Percentiles rank a stretch among this genome's conserved stretches.
These are phyloP conservation scores for Allobates femoralis DNA, from an alignment of 2,797 vertebrate species.

Conservation along the genomic window DNA sequence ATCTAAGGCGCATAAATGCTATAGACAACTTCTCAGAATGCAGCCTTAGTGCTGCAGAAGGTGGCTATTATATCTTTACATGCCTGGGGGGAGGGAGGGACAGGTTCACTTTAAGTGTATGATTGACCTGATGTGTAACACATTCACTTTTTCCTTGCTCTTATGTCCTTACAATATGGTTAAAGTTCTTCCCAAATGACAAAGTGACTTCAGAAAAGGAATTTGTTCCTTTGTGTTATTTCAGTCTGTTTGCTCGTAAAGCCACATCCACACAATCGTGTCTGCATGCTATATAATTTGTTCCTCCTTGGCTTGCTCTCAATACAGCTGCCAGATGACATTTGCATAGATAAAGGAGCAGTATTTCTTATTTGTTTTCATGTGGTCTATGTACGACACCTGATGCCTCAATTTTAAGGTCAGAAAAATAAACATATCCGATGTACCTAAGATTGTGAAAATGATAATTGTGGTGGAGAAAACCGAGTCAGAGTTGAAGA, in stretches of 20 bases:
- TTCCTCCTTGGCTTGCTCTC: conserved; percentile 1
- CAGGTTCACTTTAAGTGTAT: too few relatives aligned
- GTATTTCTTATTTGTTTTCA: conserved; percentile 1
- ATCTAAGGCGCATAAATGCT: too few relatives aligned
- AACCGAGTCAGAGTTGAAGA: background rate
- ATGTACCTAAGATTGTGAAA: background rate
- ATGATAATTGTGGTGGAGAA: background rate
- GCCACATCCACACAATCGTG: conserved; percentile 1
- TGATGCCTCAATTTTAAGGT: background rate
- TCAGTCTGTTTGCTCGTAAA: conserved; percentile 19
- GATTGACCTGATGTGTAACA: background rate
- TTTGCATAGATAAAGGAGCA: conserved; percentile 31
- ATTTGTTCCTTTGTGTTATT: conserved; percentile 13
- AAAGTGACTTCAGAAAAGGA: background rate
- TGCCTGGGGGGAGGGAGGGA: too few relatives aligned
- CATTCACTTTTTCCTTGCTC: background rate
- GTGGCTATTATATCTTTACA: too few relatives aligned
- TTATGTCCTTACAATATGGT: background rate
- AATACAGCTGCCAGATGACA: conserved; percentile 27
- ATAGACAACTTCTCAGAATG: too few relatives aligned
- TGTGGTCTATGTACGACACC: background rate
- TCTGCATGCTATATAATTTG: conserved; percentile 18
- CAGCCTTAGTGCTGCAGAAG: too few relatives aligned
- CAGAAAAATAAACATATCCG: conserved; percentile 8
- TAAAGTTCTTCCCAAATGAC: conserved; percentile 1